phyloP scores from a whole-genome alignment of 2,113 vertebrate genomes.

The Microcebus griseorufus region DNA sequence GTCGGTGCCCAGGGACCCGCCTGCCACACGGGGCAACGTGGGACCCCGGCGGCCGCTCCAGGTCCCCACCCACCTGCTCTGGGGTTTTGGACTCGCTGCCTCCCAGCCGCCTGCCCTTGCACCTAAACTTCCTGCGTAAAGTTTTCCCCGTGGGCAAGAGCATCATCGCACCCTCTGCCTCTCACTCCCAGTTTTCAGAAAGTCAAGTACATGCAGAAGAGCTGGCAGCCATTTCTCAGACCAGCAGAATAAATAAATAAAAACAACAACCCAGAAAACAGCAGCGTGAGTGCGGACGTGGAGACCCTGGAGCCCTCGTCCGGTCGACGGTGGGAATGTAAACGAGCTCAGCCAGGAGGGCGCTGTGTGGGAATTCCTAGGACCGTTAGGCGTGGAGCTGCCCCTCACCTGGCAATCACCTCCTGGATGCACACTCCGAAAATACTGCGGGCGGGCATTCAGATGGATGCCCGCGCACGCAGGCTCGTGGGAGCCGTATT shows the following conservation, averaged over 20 bases:
- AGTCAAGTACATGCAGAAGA: background rate
- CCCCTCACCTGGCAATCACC: fast-evolving
- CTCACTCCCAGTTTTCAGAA: background rate
- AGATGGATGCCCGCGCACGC: fast-evolving
- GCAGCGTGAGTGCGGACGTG: background rate
- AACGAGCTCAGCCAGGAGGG: background rate
- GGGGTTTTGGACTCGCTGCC: fast-evolving
- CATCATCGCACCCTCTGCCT: background rate
- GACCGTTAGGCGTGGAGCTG: fast-evolving
- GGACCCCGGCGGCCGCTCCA: background rate
- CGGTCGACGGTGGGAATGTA: background rate
- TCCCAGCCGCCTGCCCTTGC: background rate
- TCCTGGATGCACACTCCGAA: background rate
- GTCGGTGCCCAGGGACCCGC: background rate
- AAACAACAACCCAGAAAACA: background rate
- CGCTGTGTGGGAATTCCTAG: background rate
- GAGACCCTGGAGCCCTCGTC: too few species aligned
- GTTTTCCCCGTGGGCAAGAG: background rate
- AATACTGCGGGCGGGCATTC: background rate
- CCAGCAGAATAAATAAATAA: background rate
- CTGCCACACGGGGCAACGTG: fast-evolving
- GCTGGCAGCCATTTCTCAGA: background rate
- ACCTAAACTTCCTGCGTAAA: background rate
- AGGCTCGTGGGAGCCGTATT: background rate
- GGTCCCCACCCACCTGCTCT: background rate